These are phyloP conservation scores for Upupa epops DNA, from an alignment of 2,113 vertebrate species.

Conservation along the genomic window DNA sequence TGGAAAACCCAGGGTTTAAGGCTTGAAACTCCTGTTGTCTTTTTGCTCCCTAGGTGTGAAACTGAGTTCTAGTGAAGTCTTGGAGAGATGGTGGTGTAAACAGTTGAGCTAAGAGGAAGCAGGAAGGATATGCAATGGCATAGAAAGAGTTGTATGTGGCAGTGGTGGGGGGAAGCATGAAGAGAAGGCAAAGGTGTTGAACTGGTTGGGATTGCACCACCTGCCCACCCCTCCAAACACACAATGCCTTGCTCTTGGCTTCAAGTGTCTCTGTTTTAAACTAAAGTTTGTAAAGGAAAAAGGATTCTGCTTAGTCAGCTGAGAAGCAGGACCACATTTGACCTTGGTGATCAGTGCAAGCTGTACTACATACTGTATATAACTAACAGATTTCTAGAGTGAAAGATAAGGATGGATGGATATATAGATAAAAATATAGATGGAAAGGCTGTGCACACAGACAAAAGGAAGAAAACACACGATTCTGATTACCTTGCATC, in stretches of 20 bases:
- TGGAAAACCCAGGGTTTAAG: neutral
- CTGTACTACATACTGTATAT: neutral
- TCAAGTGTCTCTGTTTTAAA: too few relatives aligned
- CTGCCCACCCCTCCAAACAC: neutral
- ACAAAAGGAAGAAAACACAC: rapidly evolving
- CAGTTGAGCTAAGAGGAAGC: neutral
- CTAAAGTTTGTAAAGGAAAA: neutral
- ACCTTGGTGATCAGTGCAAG: neutral
- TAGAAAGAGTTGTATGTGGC: neutral
- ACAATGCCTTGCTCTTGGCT: neutral
- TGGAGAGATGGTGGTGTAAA: neutral
- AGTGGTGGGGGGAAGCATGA: neutral
- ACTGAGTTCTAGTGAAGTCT: neutral
- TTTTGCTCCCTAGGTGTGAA: neutral
- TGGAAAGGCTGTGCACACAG: neutral
- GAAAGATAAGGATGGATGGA: too few relatives aligned
- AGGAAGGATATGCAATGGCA: neutral
- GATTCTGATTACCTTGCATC: neutral
- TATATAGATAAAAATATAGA: too few relatives aligned
- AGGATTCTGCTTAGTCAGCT: neutral
- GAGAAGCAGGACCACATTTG: neutral
- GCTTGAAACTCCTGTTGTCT: neutral
- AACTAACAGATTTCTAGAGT: neutral
- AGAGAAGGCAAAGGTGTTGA: neutral
- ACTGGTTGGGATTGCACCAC: rapidly evolving